phyloP scores from a whole-genome alignment of 2,113 vertebrate genomes.

The Nesoenas mayeri region DNA sequence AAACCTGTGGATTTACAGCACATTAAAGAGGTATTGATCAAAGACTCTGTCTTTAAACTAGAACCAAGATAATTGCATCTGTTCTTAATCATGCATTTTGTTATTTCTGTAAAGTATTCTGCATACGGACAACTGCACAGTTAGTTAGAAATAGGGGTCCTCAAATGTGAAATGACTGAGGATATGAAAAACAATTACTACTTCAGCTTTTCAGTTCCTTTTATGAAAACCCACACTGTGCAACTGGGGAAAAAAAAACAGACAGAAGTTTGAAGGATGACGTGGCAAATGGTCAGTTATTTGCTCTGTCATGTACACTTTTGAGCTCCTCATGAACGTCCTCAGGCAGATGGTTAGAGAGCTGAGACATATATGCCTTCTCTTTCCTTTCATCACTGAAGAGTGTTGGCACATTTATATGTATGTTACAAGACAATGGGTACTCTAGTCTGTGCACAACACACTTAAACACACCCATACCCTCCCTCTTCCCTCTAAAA shows the following conservation, averaged over 20 bases:
- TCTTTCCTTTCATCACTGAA: not conserved
- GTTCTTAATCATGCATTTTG: not conserved
- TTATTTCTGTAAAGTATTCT: not conserved
- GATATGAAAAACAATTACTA: not conserved
- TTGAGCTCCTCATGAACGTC: not conserved
- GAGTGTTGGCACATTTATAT: not conserved
- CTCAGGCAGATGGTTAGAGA: not conserved
- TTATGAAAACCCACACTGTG: not conserved
- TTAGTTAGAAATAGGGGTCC: not conserved
- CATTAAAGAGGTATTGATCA: conserved; percentile 20
- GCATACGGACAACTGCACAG: not conserved
- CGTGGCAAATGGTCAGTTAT: not conserved
- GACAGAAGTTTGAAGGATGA: not conserved
- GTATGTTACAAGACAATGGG: not conserved
- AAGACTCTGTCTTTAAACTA: conserved; percentile 27
- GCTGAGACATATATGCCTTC: not conserved
- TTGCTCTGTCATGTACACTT: not conserved
- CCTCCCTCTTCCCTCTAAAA: not conserved
- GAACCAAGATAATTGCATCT: conserved; percentile 14
- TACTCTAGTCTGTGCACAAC: not conserved
- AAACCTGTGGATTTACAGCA: not conserved
- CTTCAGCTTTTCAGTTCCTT: not conserved
- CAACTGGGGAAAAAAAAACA: not conserved
- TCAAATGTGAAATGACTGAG: not conserved
- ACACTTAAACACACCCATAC: not conserved